phyloP scores from a whole-genome alignment of 2,888 invertebrate genomes.

The Sesia bembeciformis region DNA sequence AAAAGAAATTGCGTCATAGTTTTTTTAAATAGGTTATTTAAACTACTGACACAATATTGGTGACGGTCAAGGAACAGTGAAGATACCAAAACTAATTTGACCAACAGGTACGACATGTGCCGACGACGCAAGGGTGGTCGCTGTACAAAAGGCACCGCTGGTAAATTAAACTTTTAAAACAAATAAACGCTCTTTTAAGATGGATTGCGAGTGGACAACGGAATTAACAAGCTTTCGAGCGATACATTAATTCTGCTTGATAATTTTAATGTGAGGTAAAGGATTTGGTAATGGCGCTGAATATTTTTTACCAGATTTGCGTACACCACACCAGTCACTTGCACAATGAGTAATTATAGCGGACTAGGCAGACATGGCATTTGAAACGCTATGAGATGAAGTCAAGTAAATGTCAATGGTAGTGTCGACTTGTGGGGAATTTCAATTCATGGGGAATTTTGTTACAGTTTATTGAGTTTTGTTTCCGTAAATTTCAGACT shows the following conservation, averaged over 20 bases:
- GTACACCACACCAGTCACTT: slow-evolving; percentile 21
- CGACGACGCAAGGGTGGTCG: slow-evolving; percentile 96
- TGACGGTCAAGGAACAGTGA: slow-evolving; percentile 25
- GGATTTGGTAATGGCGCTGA: slow-evolving; percentile 74
- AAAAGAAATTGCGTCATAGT: no score
- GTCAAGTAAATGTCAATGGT: neutral
- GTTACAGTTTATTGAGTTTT: slow-evolving; percentile 44
- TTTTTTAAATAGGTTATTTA: neutral
- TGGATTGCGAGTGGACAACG: slow-evolving; percentile 44
- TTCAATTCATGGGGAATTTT: slow-evolving; percentile 16
- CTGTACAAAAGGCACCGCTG: slow-evolving; percentile 98
- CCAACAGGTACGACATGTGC: slow-evolving; percentile 97
- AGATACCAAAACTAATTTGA: slow-evolving; percentile 56
- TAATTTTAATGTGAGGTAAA: slow-evolving; percentile 59
- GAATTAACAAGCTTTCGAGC: slow-evolving; percentile 67
- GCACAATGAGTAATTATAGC: slow-evolving; percentile 9
- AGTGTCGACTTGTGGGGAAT: neutral
- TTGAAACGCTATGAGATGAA: neutral
- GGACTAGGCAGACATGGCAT: slow-evolving; percentile 1
- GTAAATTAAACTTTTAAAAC: slow-evolving; percentile 78
- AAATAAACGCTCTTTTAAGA: slow-evolving; percentile 29
- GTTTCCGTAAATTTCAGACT: slow-evolving; percentile 87
- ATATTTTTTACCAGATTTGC: slow-evolving; percentile 25
- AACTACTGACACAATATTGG: slow-evolving; percentile 2
- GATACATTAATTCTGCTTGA: slow-evolving; percentile 59